Conservation (phyloP, 2,888 invertebrate genomes). For the Drosophila trichaetosa region DNA sequence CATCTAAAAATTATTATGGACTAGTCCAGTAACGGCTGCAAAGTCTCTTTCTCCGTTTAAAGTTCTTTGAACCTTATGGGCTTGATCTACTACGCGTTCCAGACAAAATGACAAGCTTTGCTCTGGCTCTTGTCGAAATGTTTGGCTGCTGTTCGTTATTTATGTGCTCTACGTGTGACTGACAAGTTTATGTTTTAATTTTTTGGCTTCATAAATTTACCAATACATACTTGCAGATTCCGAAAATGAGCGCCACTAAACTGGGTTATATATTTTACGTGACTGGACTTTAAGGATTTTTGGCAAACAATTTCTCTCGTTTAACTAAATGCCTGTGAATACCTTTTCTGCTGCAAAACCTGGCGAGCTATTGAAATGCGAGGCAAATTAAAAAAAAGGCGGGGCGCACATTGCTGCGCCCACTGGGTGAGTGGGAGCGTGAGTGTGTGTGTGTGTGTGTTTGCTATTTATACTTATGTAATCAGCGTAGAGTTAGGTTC, state of each 20-base stretch:
- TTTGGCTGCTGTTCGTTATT: conserved; percentile 36
- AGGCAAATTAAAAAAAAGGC: conserved; percentile 44
- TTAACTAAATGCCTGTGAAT: conserved; percentile 8
- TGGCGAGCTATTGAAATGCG: conserved; percentile 49
- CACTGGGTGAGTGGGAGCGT: conserved; percentile 1
- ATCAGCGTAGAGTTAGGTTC: conserved; percentile 54
- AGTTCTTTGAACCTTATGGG: conserved; percentile 75
- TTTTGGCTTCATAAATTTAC: conserved; percentile 52
- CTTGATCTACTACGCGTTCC: conserved; percentile 52
- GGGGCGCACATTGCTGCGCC: conserved; percentile 13
- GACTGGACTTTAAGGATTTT: conserved; percentile 41
- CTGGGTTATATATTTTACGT: conserved; percentile 60
- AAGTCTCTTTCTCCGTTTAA: conserved; percentile 24
- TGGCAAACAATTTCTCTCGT: background rate
- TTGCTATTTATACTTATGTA: conserved; percentile 69
- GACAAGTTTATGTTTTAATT: conserved; percentile 72
- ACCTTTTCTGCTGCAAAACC: conserved; percentile 18
- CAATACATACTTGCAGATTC: conserved; percentile 58
- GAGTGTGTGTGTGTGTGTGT: background rate
- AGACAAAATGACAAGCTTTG: conserved; percentile 24
- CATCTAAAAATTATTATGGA: conserved; percentile 48
- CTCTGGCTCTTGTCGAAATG: conserved; percentile 1
- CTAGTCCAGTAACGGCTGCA: conserved; percentile 15
- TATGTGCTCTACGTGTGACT: conserved; percentile 73
- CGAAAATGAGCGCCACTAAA: conserved; percentile 49